These are phyloP conservation scores for Dipodomys spectabilis DNA, from an alignment of 2,113 vertebrate species.

Conservation along the genomic window DNA sequence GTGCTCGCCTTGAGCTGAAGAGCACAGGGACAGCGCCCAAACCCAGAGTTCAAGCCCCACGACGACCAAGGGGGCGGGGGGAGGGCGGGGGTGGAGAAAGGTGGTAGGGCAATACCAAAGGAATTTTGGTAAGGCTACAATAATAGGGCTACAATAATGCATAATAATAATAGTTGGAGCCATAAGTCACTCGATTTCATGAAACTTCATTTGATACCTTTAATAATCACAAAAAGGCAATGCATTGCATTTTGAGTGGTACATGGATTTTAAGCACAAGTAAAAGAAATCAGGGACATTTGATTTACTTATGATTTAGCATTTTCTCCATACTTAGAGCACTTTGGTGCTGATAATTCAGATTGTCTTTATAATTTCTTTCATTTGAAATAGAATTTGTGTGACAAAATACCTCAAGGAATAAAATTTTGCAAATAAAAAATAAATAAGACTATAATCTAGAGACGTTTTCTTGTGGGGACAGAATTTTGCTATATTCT, in stretches of 20 bases:
- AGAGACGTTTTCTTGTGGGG: not conserved
- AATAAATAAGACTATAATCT: not conserved
- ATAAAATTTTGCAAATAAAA: not conserved
- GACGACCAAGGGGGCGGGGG: too few species aligned
- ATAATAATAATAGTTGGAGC: constrained; percentile 33
- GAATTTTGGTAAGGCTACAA: not conserved
- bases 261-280: not conserved
- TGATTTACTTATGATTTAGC: constrained; percentile 5
- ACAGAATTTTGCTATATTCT: constrained; percentile 32
- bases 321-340: constrained; percentile 9
- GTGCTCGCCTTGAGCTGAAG: too few species aligned
- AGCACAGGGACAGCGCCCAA: too few species aligned
- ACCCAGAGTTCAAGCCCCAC: too few species aligned
- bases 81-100: not conserved
- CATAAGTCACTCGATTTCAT: not conserved
- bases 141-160: not conserved
- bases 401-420: not conserved
- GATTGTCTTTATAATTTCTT: not conserved
- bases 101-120: not conserved
- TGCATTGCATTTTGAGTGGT: constrained; percentile 7
- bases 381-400: constrained; percentile 13
- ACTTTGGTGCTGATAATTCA: constrained; percentile 7
- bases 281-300: not conserved
- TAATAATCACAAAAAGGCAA: not conserved
- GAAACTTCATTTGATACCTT: not conserved